These are phyloP conservation scores for Pteropus rufus DNA, from an alignment of 2,797 vertebrate genomes.

Conservation along the genomic window DNA sequence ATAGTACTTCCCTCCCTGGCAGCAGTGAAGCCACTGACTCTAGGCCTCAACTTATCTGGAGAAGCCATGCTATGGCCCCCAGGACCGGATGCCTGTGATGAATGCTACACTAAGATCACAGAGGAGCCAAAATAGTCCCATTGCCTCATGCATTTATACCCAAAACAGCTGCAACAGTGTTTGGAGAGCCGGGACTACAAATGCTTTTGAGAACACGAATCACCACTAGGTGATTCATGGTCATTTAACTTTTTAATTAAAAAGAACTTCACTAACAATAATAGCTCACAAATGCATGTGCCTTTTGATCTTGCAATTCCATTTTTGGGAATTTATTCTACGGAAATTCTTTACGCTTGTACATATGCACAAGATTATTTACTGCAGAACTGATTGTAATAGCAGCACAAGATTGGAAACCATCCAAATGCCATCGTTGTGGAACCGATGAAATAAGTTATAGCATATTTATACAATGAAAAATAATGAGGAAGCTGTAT, in stretches of 20 bases:
- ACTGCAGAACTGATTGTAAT: neutral
- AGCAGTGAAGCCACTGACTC: neutral
- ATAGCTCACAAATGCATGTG: neutral
- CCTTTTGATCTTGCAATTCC: neutral
- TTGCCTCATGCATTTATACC: neutral
- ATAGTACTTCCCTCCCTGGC: neutral
- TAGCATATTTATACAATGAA: neutral
- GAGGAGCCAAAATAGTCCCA: neutral
- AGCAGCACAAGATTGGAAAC: neutral
- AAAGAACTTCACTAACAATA: slow-evolving; percentile 13
- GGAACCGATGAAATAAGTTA: slow-evolving; percentile 18
- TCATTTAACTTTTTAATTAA: slow-evolving; percentile 34
- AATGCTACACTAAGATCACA: neutral
- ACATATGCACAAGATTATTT: neutral
- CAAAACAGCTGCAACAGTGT: neutral
- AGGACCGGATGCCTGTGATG: neutral
- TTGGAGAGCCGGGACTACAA: neutral
- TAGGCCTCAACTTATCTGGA: neutral
- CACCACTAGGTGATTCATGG: neutral
- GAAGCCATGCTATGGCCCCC: neutral
- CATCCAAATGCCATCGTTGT: neutral
- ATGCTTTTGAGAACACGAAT: slow-evolving; percentile 3
- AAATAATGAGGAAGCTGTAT: neutral
- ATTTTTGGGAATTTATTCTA: neutral
- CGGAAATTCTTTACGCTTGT: neutral